A percentile compares a stretch with the other conserved stretches of the same genome.
Conservation (phyloP, 2,888 invertebrate genomes). For the Himalopsyche japonica region DNA sequence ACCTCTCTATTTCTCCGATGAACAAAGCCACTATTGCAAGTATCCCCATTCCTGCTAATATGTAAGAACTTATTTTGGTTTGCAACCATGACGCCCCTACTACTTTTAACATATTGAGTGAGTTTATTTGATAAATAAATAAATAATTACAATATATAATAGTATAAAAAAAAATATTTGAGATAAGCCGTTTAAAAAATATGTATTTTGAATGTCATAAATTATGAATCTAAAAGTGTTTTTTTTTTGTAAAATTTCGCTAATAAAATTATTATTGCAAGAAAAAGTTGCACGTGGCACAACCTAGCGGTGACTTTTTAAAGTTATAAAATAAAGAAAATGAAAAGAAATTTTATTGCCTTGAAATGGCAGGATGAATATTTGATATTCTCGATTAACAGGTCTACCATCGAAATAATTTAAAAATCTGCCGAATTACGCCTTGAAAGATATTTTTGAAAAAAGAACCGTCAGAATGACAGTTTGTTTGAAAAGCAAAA, state of each 20-base stretch:
- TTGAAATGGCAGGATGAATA: constrained; percentile 62
- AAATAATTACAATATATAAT: neutral
- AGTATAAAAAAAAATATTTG: neutral
- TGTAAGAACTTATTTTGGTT: constrained; percentile 73
- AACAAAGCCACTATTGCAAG: constrained; percentile 71
- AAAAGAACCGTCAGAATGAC: neutral
- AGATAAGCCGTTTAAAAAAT: neutral
- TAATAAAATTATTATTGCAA: constrained; percentile 13
- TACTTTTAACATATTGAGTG: constrained; percentile 72
- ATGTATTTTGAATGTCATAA: constrained; percentile 26
- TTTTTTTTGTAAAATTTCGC: neutral
- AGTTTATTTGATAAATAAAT: constrained; percentile 6
- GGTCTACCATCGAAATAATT: constrained; percentile 54
- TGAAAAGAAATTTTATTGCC: constrained; percentile 60
- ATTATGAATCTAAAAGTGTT: neutral
- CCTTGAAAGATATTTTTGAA: neutral
- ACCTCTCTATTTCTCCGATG: constrained; percentile 71
- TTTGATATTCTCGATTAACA: constrained; percentile 53
- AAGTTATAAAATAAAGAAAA: constrained; percentile 57
- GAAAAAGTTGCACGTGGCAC: neutral
- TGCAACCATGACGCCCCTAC: constrained; percentile 79
- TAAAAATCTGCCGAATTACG: neutral
- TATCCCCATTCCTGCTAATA: constrained; percentile 68
- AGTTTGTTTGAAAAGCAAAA: neutral
- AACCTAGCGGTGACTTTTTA: neutral